phyloP scores from a whole-genome alignment of 2,888 invertebrate genomes.

The Lasioglossum morio region DNA sequence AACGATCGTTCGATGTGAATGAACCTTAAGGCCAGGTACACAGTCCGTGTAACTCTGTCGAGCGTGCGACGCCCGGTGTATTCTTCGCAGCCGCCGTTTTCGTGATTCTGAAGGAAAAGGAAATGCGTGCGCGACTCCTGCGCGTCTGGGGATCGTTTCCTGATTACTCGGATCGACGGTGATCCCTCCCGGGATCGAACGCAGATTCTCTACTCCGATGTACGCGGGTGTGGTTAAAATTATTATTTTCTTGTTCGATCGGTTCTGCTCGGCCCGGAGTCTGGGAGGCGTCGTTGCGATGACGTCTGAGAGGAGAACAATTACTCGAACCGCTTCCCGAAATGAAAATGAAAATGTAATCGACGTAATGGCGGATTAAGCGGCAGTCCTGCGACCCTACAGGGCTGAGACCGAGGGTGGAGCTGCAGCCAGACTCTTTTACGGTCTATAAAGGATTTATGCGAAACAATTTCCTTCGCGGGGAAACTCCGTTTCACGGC shows the following conservation, averaged over 20 bases:
- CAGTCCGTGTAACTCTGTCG: constrained; percentile 54
- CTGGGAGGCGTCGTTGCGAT: background rate
- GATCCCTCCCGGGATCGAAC: constrained; percentile 48
- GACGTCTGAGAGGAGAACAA: constrained; percentile 10
- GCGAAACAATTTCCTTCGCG: constrained; percentile 76
- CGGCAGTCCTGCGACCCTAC: background rate
- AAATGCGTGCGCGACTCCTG: constrained; percentile 17
- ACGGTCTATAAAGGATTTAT: constrained; percentile 79
- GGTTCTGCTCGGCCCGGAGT: background rate
- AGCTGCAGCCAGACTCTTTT: constrained; percentile 64
- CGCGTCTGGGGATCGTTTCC: constrained; percentile 34
- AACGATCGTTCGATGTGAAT: background rate
- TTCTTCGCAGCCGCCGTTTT: constrained; percentile 35
- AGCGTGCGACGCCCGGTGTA: constrained; percentile 29
- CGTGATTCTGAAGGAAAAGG: constrained; percentile 24
- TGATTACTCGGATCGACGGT: constrained; percentile 57
- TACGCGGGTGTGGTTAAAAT: background rate
- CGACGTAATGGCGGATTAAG: constrained; percentile 45
- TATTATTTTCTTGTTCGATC: background rate
- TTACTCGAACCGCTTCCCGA: constrained; percentile 15
- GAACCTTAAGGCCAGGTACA: background rate
- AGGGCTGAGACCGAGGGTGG: constrained; percentile 10
- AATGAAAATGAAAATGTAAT: constrained; percentile 58
- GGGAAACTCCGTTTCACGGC: constrained; percentile 18
- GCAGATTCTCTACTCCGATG: constrained; percentile 8